Evolutionary conservation across 2,888 invertebrate species (phyloP), one percentile per base, ranked within the genome.

Genomic region (Xestia c-nigrum): DNA sequence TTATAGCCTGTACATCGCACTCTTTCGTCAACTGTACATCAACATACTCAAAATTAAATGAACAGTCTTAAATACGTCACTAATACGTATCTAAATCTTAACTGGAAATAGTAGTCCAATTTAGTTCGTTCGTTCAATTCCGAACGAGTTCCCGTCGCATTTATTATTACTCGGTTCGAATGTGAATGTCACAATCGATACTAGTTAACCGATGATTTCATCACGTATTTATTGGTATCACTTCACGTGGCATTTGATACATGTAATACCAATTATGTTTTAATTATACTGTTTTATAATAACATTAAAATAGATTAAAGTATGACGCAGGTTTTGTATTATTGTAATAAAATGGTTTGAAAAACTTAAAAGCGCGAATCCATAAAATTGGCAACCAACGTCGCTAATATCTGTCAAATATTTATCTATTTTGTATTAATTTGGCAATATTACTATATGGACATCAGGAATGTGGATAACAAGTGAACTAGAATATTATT

Each of bases 101-200:
- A 3, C 47, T 55, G 12, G 31, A 61, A 84, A 76, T 67, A 67
- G 63, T 12, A 24, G 16, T 64, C 16, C 55, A 67, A 75, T 72
- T 74, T 74, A n/a, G n/a, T 80, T 67, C 31, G 19, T 24, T 47
- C 67, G 63, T 69, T 40, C 40, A 40, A 66, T 52, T 72, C 40
- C 50, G 31, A 52, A 59, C 38, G 24, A n/a, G 16, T 59, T 68
- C 16, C 40, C 14, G 57, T 59, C 63, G 10, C 63, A 82, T 80
- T 78, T 78, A 83, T 72, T 83, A 83, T 78, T 63, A 72, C 63
- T 43, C 63, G 72, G 38, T 38, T 16, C 16, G 21, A 52, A 65
- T 68, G 40, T 82, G n/a, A 68, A 52, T 65, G 65, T 68, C 59
- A 68, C 43, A 78, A 81, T 72, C 78, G 43, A 83, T 83, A 78